Conservation (phyloP, 1,140 invertebrate genomes). For the Prorops nasuta region DNA sequence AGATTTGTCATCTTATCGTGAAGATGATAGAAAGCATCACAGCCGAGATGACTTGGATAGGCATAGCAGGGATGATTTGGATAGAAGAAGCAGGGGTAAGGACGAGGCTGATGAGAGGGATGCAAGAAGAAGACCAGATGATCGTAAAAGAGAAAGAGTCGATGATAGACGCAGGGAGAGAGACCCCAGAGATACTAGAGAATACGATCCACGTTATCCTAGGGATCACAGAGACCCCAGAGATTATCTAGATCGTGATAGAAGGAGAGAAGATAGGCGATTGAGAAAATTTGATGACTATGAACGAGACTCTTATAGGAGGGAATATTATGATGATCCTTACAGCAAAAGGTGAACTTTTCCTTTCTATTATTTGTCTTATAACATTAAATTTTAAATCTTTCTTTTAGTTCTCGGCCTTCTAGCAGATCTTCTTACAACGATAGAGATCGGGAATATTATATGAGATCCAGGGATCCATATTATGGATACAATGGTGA, state of each 20-base stretch:
- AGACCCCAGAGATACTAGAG: conserved; percentile 32
- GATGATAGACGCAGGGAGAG: conserved; percentile 37
- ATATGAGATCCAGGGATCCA: conserved; percentile 43
- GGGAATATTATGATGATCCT: conserved; percentile 54
- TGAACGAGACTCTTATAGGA: conserved; percentile 41
- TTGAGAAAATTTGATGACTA: conserved; percentile 47
- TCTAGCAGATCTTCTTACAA: conserved; percentile 60
- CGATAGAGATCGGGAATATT: conserved; percentile 56
- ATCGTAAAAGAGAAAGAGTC: conserved; percentile 35
- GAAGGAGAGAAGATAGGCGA: conserved; percentile 44
- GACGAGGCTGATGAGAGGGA: conserved; percentile 52
- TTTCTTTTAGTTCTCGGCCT: conserved; percentile 48
- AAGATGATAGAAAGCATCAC: conserved; percentile 42
- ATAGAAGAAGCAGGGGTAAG: conserved; percentile 37
- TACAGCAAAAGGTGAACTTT: conserved; percentile 50
- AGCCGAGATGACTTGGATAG: conserved; percentile 48
- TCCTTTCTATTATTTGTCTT: background rate
- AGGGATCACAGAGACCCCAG: no score
- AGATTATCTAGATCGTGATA: conserved; percentile 44
- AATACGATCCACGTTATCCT: conserved; percentile 42
- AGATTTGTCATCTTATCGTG: conserved; percentile 41
- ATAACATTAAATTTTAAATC: background rate
- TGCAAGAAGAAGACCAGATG: conserved; percentile 40
- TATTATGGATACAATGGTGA: conserved; percentile 51
- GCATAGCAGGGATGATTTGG: conserved; percentile 37